A percentile compares a stretch with the other conserved stretches of the same genome.
These are phyloP conservation scores for Holcopasites calliopsidis DNA, from an alignment of 1,140 invertebrate species.

Conservation along the genomic window DNA sequence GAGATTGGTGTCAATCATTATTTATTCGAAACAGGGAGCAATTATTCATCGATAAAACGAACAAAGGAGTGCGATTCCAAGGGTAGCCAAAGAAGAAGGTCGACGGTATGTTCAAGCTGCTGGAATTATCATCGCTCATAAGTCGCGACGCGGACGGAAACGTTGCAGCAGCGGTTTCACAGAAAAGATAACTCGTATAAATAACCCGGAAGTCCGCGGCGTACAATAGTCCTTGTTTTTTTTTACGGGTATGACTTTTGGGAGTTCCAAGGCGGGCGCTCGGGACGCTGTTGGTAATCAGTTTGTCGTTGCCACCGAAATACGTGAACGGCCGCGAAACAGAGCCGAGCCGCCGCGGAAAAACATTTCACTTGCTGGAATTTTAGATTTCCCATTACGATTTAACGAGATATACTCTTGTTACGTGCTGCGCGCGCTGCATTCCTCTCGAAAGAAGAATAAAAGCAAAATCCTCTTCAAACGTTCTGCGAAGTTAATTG, in stretches of 20 bases:
- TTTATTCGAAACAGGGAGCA: constrained; percentile 8
- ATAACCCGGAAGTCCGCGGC: constrained; percentile 65
- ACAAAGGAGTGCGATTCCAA: not conserved
- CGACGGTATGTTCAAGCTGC: constrained; percentile 51
- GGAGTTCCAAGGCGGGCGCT: constrained; percentile 64
- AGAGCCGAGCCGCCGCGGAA: not conserved
- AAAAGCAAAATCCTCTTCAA: too few relatives aligned
- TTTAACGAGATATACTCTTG: not conserved
- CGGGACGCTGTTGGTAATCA: constrained; percentile 62
- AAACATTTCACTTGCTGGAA: not conserved
- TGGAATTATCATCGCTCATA: constrained; percentile 65
- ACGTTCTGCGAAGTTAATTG: too few relatives aligned
- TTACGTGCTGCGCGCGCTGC: not conserved
- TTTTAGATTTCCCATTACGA: constrained; percentile 22
- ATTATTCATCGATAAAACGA: constrained; percentile 56
- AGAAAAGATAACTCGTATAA: constrained; percentile 67
- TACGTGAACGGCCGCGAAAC: not conserved
- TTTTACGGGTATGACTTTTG: constrained; percentile 66
- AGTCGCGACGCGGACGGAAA: constrained; percentile 46
- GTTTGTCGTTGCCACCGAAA: constrained; percentile 62
- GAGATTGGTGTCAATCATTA: constrained; percentile 39
- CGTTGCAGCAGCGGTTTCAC: constrained; percentile 57
- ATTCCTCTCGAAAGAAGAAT: not conserved
- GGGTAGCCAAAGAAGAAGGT: not conserved
- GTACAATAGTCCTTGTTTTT: constrained; percentile 64